Evolutionary conservation across 2,888 invertebrate genomes (phyloP), one percentile per base, ranked within the genome.

Genomic region (Caenorhabditis sulstoni): DNA sequence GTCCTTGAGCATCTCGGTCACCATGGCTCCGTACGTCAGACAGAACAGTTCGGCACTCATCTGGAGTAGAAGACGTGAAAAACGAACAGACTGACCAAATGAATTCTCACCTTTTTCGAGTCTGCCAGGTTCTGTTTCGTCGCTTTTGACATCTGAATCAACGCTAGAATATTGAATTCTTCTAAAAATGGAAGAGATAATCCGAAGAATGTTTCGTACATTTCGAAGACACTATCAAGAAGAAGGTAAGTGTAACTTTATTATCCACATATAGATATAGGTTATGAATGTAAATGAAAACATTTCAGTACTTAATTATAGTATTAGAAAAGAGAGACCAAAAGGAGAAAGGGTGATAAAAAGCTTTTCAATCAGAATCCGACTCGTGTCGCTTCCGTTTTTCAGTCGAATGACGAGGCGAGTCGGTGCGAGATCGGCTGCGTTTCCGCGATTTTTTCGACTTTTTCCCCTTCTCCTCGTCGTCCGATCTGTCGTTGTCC

Each of bases 1-100:
- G 91, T 99, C 99, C 91, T 96, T 95, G 20, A 99, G 92, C 92
- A 99, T 94, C 92, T 99, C 98, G 2, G 97, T 95, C 0, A 99
- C 97, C 79, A 99, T 92, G 3, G 98, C 95, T 49, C 99, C 99
- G 92, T 99, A 99, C 0, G 99, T 99, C 58, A 99, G 93, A 7
- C 97, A 96, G 86, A 99, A 94, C 74, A 99, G 92, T 91, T 99
- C 99, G 0, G 86, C 86, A 50, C 85, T 88, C 88, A 89, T 87
- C 85, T 87, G 58, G 57, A 85, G 23, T 11, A n/a, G 18, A 39
- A 58, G 14, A n/a, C 9, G 11, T 5, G 9, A 16, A 20, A 16
- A 61, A 9, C n/a, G 35, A 22, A n/a, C 29, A n/a, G n/a, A n/a
- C 29, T 29, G 4, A 5, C 7, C 29, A 35, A 29, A 18, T 14